A percentile compares a stretch with the other conserved stretches of the same genome.
Evolutionary conservation across 2,888 invertebrate genomes (phyloP).

Genomic region (Pachliopta kotzebuea): DNA sequence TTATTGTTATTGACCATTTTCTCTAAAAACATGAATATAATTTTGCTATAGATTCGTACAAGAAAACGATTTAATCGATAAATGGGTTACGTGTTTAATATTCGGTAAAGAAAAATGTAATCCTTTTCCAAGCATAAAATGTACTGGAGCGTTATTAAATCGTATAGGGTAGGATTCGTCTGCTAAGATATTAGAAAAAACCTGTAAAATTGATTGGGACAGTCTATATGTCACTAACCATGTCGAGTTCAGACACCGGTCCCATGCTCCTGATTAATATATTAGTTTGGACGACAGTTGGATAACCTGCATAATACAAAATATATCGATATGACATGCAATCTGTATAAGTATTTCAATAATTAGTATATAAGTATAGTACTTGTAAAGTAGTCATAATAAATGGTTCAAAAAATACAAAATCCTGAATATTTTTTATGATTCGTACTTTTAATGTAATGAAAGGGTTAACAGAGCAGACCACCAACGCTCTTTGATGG

Average conservation of each 20-base stretch:
- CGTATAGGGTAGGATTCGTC: not conserved
- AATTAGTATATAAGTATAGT: too few relatives aligned
- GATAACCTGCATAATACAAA: conserved; percentile 81
- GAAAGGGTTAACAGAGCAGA: too few relatives aligned
- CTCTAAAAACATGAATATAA: too few relatives aligned
- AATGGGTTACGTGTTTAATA: not conserved
- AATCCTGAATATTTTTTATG: too few relatives aligned
- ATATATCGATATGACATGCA: not conserved
- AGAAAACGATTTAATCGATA: not conserved
- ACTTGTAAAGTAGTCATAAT: too few relatives aligned
- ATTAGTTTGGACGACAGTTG: conserved; percentile 92
- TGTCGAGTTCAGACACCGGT: conserved; percentile 93
- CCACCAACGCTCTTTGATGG: not conserved
- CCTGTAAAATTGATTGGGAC: not conserved
- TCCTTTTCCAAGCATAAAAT: conserved; percentile 12
- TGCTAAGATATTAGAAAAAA: not conserved
- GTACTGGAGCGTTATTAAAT: conserved; percentile 14
- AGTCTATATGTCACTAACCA: conserved; percentile 80
- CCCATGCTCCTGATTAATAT: conserved; percentile 95
- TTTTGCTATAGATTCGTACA: not conserved
- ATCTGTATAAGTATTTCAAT: not conserved
- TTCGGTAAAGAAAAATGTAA: not conserved
- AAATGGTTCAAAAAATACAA: too few relatives aligned
- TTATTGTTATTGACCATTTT: too few relatives aligned
- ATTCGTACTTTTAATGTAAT: too few relatives aligned